Conservation (phyloP, 2,888 invertebrate species). For the Zygaena filipendulae region DNA sequence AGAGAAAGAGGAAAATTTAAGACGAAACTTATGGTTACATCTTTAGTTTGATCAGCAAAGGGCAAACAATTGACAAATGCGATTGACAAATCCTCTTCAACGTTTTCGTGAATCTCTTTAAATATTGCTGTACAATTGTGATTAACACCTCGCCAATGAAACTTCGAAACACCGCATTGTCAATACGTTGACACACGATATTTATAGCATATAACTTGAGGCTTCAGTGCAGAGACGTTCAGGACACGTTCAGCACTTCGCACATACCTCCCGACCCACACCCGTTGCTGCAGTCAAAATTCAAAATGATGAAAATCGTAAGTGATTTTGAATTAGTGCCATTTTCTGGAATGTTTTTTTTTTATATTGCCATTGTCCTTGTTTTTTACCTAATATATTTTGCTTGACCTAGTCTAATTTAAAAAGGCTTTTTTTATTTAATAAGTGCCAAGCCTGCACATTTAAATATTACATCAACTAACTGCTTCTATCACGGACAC, state of each 20-base stretch:
- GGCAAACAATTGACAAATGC: conserved; percentile 55
- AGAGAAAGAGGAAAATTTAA: no score
- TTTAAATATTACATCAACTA: no score
- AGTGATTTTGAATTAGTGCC: conserved; percentile 32
- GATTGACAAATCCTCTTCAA: conserved; percentile 55
- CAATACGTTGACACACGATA: conserved; percentile 45
- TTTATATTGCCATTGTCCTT: conserved; percentile 2
- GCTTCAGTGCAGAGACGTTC: conserved; percentile 43
- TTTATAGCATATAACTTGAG: conserved; percentile 47
- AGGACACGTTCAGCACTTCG: conserved; percentile 36
- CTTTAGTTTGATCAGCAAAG: no score
- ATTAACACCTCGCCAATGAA: conserved; percentile 63
- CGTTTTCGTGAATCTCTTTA: conserved; percentile 54
- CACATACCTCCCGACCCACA: no score
- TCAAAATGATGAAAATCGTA: conserved; percentile 57
- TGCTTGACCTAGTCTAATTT: no score
- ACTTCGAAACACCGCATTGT: conserved; percentile 52
- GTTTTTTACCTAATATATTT: conserved; percentile 1
- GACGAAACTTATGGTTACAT: no score
- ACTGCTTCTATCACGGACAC: no score
- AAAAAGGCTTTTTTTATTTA: no score
- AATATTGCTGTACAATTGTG: conserved; percentile 59
- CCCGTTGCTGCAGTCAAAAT: conserved; percentile 20
- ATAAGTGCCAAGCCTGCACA: no score
- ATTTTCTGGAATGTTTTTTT: no score